Percentiles rank a stretch among this genome's conserved stretches.
These are phyloP conservation scores for Epinephelus malabaricus DNA, from an alignment of 2,797 vertebrate species.

Conservation along the genomic window DNA sequence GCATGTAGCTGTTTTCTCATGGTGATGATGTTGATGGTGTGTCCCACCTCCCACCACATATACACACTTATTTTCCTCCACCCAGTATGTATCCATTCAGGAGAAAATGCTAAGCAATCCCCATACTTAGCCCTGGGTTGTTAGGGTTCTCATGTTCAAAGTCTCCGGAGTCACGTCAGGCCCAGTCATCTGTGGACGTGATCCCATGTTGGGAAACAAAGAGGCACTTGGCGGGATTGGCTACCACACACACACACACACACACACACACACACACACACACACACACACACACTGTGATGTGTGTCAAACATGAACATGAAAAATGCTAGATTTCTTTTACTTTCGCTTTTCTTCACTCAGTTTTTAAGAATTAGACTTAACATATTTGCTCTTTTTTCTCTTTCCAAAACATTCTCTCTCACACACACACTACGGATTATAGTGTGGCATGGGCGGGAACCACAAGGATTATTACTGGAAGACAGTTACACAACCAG, in stretches of 20 bases:
- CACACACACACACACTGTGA: not conserved
- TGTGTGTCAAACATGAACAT: constrained; percentile 7
- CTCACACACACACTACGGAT: constrained; percentile 49
- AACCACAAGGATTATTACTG: constrained; percentile 76
- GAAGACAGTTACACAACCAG: constrained; percentile 76
- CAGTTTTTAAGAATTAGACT: constrained; percentile 20
- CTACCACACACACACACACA: constrained; percentile 33
- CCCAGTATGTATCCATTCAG: constrained; percentile 31
- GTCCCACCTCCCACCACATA: not conserved
- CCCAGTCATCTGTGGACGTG: constrained; percentile 48
- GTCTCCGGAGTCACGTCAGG: constrained; percentile 50
- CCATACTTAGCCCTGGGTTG: constrained; percentile 39
- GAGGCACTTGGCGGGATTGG: constrained; percentile 46
- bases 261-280: constrained; percentile 3
- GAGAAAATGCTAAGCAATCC: constrained; percentile 52
- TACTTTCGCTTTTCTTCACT: not conserved
- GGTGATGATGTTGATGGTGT: not conserved
- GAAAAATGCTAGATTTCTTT: constrained; percentile 2
- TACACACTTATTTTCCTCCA: not conserved
- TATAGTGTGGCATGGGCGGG: constrained; percentile 60
- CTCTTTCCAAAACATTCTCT: constrained; percentile 18
- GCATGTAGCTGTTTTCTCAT: constrained; percentile 1
- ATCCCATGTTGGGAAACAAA: constrained; percentile 73
- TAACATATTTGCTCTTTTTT: constrained; percentile 1
- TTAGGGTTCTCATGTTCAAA: constrained; percentile 69